Evolutionary conservation across 2,888 invertebrate species (phyloP).

Genomic region (Aethes cnicana): DNA sequence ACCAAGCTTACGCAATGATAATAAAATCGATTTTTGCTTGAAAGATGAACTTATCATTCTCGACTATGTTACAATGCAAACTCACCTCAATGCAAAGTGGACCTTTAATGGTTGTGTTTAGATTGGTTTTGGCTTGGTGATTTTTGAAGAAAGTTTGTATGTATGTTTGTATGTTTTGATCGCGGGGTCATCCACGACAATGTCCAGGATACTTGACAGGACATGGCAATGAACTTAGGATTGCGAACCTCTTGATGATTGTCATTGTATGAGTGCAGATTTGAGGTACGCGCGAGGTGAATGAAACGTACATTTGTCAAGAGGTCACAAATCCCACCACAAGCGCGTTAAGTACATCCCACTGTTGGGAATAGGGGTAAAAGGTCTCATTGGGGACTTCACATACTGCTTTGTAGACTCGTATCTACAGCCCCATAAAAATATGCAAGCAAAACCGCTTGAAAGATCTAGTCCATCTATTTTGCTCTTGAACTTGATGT

Average conservation of each 20-base stretch:
- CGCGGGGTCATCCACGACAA: conserved; percentile 47
- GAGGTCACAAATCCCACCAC: no score
- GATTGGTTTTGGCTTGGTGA: neutral
- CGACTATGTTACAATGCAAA: neutral
- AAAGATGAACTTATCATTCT: neutral
- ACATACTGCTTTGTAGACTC: no score
- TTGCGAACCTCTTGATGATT: conserved; percentile 18
- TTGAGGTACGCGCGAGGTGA: neutral
- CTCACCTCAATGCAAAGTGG: neutral
- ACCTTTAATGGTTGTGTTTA: neutral
- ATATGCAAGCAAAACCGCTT: no score
- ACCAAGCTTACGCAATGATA: neutral
- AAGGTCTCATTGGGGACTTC: no score
- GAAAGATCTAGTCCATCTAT: neutral
- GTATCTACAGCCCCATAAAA: no score
- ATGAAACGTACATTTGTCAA: no score
- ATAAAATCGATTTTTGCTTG: neutral
- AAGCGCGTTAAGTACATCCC: no score
- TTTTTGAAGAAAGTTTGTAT: conserved; percentile 25
- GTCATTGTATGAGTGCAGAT: conserved; percentile 7
- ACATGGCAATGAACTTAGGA: conserved; percentile 45
- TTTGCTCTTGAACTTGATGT: conserved; percentile 16
- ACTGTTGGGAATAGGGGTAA: no score
- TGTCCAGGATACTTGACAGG: conserved; percentile 43
- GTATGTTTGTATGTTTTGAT: conserved; percentile 37